These are phyloP conservation scores for Trichomycterus rosablanca DNA, from an alignment of 2,113 vertebrate genomes.

Conservation along the genomic window DNA sequence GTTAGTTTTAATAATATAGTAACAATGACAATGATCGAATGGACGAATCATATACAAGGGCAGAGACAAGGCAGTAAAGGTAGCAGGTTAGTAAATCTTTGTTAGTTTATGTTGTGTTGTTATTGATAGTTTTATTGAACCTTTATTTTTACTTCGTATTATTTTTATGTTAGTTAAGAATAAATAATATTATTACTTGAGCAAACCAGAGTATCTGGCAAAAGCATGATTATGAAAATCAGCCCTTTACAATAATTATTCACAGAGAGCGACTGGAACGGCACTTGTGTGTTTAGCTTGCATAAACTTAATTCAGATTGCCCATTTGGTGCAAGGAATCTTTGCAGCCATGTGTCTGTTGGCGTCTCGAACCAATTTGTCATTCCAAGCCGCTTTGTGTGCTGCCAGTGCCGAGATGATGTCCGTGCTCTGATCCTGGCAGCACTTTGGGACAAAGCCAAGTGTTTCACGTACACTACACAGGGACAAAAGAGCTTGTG, in stretches of 20 bases:
- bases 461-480: slow-evolving; percentile 65
- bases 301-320: slow-evolving; percentile 43
- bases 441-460: slow-evolving; percentile 68
- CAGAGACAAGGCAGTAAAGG: too few species aligned
- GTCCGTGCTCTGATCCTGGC: slow-evolving; percentile 70
- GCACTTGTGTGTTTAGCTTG: slow-evolving; percentile 34
- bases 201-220: too few species aligned
- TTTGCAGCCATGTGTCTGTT: slow-evolving; percentile 64
- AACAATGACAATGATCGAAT: too few species aligned
- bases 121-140: too few species aligned
- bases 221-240: slow-evolving; percentile 19
- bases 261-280: neutral
- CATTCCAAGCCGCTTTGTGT: slow-evolving; percentile 63
- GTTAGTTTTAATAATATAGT: too few species aligned
- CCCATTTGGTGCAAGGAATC: slow-evolving; percentile 48
- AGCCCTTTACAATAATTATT: slow-evolving; percentile 17
- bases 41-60: too few species aligned
- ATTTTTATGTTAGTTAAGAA: too few species aligned
- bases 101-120: too few species aligned
- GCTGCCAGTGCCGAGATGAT: slow-evolving; percentile 70
- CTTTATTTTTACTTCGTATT: too few species aligned
- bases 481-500: slow-evolving; percentile 62
- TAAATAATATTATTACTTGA: too few species aligned
- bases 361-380: slow-evolving; percentile 73
- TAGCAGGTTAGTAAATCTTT: too few species aligned